phyloP scores from a whole-genome alignment of 92 coral and sea anemone genomes.

The Palythoa caribaeorum region DNA sequence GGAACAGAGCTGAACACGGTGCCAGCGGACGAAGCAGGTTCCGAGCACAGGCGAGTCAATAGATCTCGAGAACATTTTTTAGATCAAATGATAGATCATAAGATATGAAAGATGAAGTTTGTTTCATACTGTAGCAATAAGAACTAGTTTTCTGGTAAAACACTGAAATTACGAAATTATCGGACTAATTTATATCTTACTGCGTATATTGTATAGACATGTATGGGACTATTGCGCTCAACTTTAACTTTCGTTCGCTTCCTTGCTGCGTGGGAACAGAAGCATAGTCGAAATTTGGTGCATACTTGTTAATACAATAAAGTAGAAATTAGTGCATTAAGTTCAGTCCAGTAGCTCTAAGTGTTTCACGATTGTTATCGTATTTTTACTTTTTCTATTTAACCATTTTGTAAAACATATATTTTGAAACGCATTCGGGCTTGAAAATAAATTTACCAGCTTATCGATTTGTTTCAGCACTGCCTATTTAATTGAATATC shows the following conservation, averaged over 20 bases:
- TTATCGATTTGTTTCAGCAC: conserved; percentile 23
- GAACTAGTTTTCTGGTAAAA: not conserved
- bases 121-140: not conserved
- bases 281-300: not conserved
- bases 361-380: not conserved
- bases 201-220: not conserved
- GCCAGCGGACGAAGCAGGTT: conserved; percentile 24
- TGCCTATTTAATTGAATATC: not conserved
- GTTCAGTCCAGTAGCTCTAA: too few relatives aligned
- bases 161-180: not conserved
- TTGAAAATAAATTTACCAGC: not conserved
- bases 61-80: not conserved
- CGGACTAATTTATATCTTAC: not conserved
- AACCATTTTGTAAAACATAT: not conserved
- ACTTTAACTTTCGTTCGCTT: conserved; percentile 11
- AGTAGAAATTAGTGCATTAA: not conserved
- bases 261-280: conserved; percentile 19
- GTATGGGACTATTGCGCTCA: not conserved
- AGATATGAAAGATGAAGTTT: not conserved
- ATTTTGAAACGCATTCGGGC: not conserved
- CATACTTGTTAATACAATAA: not conserved
- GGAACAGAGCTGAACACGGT: conserved; percentile 37
- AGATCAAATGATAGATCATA: conserved; percentile 6
- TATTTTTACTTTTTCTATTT: not conserved
- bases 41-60: conserved; percentile 30